Evolutionary conservation across 2,113 vertebrate genomes (phyloP).

Genomic region (Plestiodon gilberti): DNA sequence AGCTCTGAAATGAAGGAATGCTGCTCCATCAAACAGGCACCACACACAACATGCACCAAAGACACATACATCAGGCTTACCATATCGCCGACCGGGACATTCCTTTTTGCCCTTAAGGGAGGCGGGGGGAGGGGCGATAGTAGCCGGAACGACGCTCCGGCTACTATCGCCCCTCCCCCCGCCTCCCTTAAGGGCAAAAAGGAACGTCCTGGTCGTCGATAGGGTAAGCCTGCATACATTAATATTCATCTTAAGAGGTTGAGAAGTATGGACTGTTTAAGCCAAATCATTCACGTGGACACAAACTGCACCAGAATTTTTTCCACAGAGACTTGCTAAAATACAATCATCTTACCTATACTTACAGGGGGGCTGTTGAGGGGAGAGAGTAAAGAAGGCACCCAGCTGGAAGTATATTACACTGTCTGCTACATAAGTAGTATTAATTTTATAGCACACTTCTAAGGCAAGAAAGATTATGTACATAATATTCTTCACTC

Average conservation of each 20-base stretch:
- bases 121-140: too few species aligned
- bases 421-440: background rate
- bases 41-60: background rate
- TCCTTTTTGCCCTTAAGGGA: too few species aligned
- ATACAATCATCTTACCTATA: background rate
- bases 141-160: too few species aligned
- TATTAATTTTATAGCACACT: too few species aligned
- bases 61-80: too few species aligned
- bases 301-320: background rate
- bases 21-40: background rate
- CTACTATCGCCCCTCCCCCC: too few species aligned
- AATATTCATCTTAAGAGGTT: background rate
- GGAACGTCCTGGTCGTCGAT: too few species aligned
- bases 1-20: background rate
- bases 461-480: too few species aligned
- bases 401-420: background rate
- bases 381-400: background rate
- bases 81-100: too few species aligned
- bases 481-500: background rate
- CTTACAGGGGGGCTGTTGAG: background rate
- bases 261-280: background rate
- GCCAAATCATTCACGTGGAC: background rate
- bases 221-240: too few species aligned
- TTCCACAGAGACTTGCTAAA: background rate
- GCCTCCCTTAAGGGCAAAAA: too few species aligned